Evolutionary conservation across 2,888 invertebrate genomes (phyloP).

Genomic region (Suillia variegata): DNA sequence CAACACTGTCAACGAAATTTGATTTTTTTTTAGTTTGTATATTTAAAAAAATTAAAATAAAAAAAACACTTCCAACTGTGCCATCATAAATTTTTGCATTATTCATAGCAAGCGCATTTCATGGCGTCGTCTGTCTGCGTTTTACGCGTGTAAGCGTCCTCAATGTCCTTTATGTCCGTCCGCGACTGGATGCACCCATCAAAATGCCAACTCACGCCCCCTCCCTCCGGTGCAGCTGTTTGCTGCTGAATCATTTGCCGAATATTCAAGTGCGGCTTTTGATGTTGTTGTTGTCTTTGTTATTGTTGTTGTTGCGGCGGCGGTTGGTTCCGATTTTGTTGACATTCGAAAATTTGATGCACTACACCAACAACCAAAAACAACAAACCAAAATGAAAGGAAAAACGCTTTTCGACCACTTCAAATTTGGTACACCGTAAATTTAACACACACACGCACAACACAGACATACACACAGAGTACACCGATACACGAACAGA

Average conservation of each 20-base stretch:
- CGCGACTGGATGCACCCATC: not conserved
- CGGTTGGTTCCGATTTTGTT: not conserved
- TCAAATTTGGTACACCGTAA: conserved; percentile 3
- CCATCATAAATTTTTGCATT: not conserved
- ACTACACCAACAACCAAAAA: too few relatives aligned
- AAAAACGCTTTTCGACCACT: not conserved
- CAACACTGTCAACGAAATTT: too few relatives aligned
- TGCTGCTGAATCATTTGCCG: not conserved
- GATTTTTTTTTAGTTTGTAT: not conserved
- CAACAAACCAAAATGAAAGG: too few relatives aligned
- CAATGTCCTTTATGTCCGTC: not conserved
- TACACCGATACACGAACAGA: not conserved
- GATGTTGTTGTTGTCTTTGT: not conserved
- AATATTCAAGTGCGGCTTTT: not conserved
- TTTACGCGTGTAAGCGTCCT: not conserved
- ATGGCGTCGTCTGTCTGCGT: not conserved
- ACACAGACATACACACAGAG: not conserved
- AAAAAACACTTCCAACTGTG: not conserved
- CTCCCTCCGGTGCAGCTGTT: not conserved
- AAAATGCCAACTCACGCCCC: too few relatives aligned
- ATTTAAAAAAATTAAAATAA: not conserved
- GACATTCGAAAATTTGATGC: not conserved
- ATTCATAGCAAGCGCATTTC: not conserved
- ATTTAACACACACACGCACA: not conserved
- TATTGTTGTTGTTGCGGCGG: conserved; percentile 7